Percentiles rank a stretch among this genome's conserved stretches.
phyloP scores from a whole-genome alignment of 2,113 vertebrate species.

The Perca fluviatilis region DNA sequence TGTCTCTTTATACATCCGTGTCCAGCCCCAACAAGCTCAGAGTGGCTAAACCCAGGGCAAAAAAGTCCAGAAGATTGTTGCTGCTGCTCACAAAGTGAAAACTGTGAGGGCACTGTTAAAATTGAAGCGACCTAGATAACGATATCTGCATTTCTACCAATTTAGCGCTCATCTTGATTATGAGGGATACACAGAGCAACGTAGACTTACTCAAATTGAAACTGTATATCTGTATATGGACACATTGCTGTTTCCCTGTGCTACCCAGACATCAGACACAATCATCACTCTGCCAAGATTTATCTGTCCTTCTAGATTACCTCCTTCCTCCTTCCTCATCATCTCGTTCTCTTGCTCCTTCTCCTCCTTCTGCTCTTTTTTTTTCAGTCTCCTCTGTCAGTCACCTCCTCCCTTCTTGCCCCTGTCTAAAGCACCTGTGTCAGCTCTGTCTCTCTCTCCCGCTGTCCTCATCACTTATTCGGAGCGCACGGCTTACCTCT shows the following conservation, averaged over 20 bases:
- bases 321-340: constrained; percentile 28
- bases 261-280: constrained; percentile 25
- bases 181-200: too few species aligned
- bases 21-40: not conserved
- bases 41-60: not conserved
- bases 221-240: not conserved
- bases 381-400: constrained; percentile 24
- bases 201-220: not conserved
- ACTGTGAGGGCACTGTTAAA: not conserved
- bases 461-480: constrained; percentile 68
- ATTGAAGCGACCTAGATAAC: not conserved
- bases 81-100: not conserved
- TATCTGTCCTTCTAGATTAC: constrained; percentile 29
- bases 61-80: not conserved
- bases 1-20: not conserved
- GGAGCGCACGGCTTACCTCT: constrained; percentile 34
- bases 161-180: not conserved
- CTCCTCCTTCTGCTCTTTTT: constrained; percentile 20
- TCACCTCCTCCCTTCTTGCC: constrained; percentile 46
- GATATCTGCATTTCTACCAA: constrained; percentile 9
- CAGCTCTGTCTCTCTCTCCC: constrained; percentile 65
- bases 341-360: constrained; percentile 23
- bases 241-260: not conserved
- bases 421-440: constrained; percentile 70
- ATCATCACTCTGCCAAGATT: constrained; percentile 35